Evolutionary conservation across 2,888 invertebrate species (phyloP).

Genomic region (Cacoxenus indagator): DNA sequence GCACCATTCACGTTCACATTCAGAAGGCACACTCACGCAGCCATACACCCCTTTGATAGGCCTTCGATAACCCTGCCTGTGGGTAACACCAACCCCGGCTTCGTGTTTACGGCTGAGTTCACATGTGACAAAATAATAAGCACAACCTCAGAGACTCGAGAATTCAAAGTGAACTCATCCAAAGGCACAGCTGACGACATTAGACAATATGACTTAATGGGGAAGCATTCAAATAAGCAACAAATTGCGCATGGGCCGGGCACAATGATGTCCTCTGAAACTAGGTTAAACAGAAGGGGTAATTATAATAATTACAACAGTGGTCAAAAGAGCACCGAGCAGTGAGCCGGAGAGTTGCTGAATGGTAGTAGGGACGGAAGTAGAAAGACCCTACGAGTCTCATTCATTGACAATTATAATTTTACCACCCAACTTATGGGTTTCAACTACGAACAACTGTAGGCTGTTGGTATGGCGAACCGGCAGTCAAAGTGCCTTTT

Average conservation of each 20-base stretch:
- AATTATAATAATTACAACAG: slow-evolving; percentile 63
- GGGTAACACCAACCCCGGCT: slow-evolving; percentile 7
- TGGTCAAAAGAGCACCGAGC: slow-evolving; percentile 39
- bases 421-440: too few species aligned
- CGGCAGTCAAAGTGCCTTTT: not conserved
- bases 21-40: slow-evolving; percentile 64
- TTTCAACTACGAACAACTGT: too few species aligned
- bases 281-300: slow-evolving; percentile 61
- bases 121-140: slow-evolving; percentile 65
- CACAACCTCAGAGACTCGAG: slow-evolving; percentile 20
- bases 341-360: too few species aligned
- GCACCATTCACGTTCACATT: not conserved
- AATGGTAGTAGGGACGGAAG: too few species aligned
- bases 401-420: too few species aligned
- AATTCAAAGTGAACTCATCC: not conserved
- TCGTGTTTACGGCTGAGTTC: slow-evolving; percentile 54
- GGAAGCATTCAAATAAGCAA: slow-evolving; percentile 44
- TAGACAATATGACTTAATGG: slow-evolving; percentile 58
- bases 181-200: slow-evolving; percentile 13
- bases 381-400: too few species aligned
- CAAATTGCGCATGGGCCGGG: slow-evolving; percentile 50
- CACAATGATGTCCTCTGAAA: slow-evolving; percentile 33
- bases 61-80: slow-evolving; percentile 14
- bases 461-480: too few species aligned
- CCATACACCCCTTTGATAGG: slow-evolving; percentile 7